Conservation (phyloP, 2,888 invertebrate genomes). For the Ectropis crepuscularia region DNA sequence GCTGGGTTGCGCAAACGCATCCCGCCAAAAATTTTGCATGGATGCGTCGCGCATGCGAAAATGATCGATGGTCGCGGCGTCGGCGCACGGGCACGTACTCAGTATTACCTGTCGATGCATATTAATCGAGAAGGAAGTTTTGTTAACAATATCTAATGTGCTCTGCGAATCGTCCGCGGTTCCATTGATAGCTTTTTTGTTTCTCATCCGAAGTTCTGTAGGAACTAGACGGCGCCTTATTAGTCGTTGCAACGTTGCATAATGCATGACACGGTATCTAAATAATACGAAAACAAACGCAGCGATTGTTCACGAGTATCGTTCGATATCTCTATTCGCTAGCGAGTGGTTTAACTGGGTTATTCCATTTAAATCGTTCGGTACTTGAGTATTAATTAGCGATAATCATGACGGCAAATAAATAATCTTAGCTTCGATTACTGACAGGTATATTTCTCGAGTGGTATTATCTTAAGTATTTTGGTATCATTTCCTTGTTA, state of each 20-base stretch:
- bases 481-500: constrained; percentile 58
- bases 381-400: constrained; percentile 76
- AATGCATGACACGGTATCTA: constrained; percentile 65
- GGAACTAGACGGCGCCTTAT: constrained; percentile 70
- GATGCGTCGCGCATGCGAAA: constrained; percentile 81
- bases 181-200: constrained; percentile 77
- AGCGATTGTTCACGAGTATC: constrained; percentile 55
- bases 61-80: constrained; percentile 55
- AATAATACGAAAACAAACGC: constrained; percentile 63
- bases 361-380: constrained; percentile 74
- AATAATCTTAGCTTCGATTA: constrained; percentile 70
- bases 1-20: constrained; percentile 76
- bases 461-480: constrained; percentile 68
- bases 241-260: constrained; percentile 69
- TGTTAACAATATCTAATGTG: constrained; percentile 85
- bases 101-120: constrained; percentile 82
- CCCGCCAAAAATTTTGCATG: constrained; percentile 84
- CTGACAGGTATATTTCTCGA: constrained; percentile 65
- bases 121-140: constrained; percentile 83
- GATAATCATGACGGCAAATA: constrained; percentile 74
- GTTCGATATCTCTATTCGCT: constrained; percentile 62
- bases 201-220: constrained; percentile 56
- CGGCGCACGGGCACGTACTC: constrained; percentile 74
- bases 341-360: constrained; percentile 76
- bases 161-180: constrained; percentile 73